Base-by-base conservation (phyloP, 2,888 invertebrate genomes). In the Caenorhabditis drosophilae region DNA sequence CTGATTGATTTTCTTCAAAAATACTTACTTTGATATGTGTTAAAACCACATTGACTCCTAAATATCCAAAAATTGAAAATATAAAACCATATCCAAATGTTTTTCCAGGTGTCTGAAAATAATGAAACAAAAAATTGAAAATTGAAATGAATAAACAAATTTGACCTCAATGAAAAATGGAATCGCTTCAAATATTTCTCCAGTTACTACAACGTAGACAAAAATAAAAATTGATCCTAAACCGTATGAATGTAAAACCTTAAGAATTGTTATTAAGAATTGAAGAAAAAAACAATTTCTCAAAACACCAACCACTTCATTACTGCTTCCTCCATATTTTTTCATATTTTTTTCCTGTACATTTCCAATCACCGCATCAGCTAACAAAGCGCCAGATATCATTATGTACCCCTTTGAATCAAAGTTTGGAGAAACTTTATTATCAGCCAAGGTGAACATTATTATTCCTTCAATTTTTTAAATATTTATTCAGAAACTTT, bases 291-390 rank as follows among this genome's bases (percentile, higher is more conserved):
- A 25, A 18, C n/a, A 31, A 7, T 9, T 31, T 31, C 12, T 31
- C 15, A 36, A 36, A 36, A 31, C 31, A 48, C 71, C 70, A 49
- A 87, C 93, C 46, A 96, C 90, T 88, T 96, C 95, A 69, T 91
- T 90, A 84, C 92, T 94, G 0, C 90, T 87, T 0, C 92, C 92
- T 67, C 89, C 89, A 83, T 90, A 88, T 64, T 89, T 88, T 79
- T 91, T 91, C 91, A 97, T 93, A 0, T 90, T 90, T 84, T 94
- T 94, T 84, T 97, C 96, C 85, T 97, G 96, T 40, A 95, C 91
- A 86, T 97, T 97, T 20, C 96, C 96, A 70, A 97, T 95, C 11
- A 91, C 88, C 0, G 96, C 96, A 85, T 97, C 96, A 80, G 94
- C 95, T 2, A 94, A 85, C 49, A 97, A 85, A 0, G 96, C 96